Base-by-base conservation (phyloP, 2,888 invertebrate genomes). In the Tricholauxania praeusta region DNA sequence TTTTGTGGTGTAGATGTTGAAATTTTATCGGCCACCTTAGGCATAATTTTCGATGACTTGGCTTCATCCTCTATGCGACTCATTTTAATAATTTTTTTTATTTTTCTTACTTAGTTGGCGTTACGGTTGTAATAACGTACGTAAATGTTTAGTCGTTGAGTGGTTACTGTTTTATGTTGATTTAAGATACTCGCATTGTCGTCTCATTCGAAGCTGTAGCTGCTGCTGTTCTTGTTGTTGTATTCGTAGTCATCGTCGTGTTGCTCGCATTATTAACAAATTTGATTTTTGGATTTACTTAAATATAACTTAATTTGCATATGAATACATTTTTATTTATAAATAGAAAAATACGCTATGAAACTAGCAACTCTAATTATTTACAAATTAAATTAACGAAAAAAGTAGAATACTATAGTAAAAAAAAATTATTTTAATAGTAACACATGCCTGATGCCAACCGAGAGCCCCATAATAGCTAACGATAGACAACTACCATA, bases 1-100 rank as follows among this genome's bases (percentile, higher is more conserved):
- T 84, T 84, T 69, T 83, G 80, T 47, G 84, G 84, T 12, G 84
- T 84, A 15, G 84, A 84, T 67, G 84, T 84, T 53, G 84, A 83
- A 71, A 84, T 84, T 79, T 82, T 84, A 73, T 78, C 75, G 49
- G 60, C 72, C 12, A 55, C 14, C 70, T 73, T 47, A 53, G 76
- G 28, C 71, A 59, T 19, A n/a, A 28, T 15, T 32, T 49, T 60
- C n/a, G 48, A 47, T 59, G 64, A 64, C 15, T 53, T 60, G 48
- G 59, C 22, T 74, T 52, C 28, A 48, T 66, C 70, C 74, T 79
- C 81, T 77, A 81, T 80, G 68, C 82, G 79, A 79, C 82, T 83
- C 83, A 83, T 82, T 69, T 69, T 74, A 19, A 59, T 22, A n/a
- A 47, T 53, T 15, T 47, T n/a, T 0, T 53, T 52, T 62, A 17